Evolutionary conservation across 2,113 vertebrate species (phyloP), one percentile per base, ranked within the genome.

Genomic region (Falcunculus frontatus): DNA sequence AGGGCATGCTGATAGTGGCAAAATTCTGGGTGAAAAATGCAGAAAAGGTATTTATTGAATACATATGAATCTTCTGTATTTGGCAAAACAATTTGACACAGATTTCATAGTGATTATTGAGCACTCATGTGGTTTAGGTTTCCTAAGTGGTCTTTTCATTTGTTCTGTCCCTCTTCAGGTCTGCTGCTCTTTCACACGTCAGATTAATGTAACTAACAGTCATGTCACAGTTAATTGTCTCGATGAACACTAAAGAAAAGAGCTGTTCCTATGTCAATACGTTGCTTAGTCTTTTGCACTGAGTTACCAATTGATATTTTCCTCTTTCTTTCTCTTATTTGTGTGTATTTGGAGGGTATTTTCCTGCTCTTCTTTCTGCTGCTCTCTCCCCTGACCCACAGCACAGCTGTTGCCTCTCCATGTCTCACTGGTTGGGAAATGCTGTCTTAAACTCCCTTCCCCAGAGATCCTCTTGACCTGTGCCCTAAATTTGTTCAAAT

Each of bases 391-490:
- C 73, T 92, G 94, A 97, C 95, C 93, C 89, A 77, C 86, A 92
- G 95, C 95, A 95, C 96, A 97, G 96, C 95, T 97, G 96, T 95
- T 96, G 93, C 35, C 91, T 97, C 89, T 95, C 93, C 35, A 49
- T 96, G 86, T 96, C 94, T 96, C 80, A 78, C 73, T 97, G 69
- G 89, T 97, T 97, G 96, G 95, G 95, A 97, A 97, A 96, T 91
- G 86, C 84, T 97, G 85, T 75, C 89, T 96, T 95, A 95, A 95
- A 95, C 91, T 95, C 93, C 52, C 84, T 94, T 97, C 96, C 96
- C 95, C 41, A 91, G 96, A 93, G 96, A 95, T 92, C 80, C 84
- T 97, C 95, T 97, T 97, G 96, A 97, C 96, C 96, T 95, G 77
- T 95, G 93, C 95, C 94, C 96, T 95, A 86, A 95, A 96, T 96